phyloP scores from a whole-genome alignment of 2,797 vertebrate genomes.

The Anomalospiza imberbis region DNA sequence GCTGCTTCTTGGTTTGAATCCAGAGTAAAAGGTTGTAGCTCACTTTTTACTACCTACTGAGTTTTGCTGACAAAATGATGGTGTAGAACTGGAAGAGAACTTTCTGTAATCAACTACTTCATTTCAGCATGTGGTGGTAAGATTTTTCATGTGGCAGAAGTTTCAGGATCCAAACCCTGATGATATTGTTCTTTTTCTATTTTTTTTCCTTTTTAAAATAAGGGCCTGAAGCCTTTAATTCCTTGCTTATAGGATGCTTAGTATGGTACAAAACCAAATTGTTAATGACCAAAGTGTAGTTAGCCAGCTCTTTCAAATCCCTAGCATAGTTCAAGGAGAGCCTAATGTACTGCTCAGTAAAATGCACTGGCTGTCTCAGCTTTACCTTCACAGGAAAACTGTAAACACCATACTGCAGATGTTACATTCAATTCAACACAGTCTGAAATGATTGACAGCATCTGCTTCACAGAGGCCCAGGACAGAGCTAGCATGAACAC shows the following conservation, averaged over 20 bases:
- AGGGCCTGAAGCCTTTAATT: not conserved
- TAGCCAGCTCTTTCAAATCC: not conserved
- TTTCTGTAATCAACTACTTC: not conserved
- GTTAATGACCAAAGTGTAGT: not conserved
- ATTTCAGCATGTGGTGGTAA: not conserved
- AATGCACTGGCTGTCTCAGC: not conserved
- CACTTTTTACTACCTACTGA: not conserved
- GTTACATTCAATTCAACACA: not conserved
- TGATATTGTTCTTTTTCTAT: not conserved
- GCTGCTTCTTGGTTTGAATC: not conserved
- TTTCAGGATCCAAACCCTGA: not conserved
- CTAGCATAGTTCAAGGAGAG: not conserved
- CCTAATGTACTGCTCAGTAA: not conserved
- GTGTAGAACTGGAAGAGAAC: not conserved
- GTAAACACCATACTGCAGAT: constrained; percentile 11
- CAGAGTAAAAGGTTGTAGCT: not conserved
- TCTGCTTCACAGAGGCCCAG: constrained; percentile 3
- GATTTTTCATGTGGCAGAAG: not conserved
- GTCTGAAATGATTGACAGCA: constrained; percentile 45
- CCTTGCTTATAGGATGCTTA: not conserved
- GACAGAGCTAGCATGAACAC: not conserved
- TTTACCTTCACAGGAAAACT: not conserved
- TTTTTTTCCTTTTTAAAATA: not conserved
- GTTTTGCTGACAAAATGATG: not conserved
- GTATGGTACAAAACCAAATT: not conserved